Conservation (phyloP, 2,888 invertebrate genomes). For the Cancer borealis region DNA sequence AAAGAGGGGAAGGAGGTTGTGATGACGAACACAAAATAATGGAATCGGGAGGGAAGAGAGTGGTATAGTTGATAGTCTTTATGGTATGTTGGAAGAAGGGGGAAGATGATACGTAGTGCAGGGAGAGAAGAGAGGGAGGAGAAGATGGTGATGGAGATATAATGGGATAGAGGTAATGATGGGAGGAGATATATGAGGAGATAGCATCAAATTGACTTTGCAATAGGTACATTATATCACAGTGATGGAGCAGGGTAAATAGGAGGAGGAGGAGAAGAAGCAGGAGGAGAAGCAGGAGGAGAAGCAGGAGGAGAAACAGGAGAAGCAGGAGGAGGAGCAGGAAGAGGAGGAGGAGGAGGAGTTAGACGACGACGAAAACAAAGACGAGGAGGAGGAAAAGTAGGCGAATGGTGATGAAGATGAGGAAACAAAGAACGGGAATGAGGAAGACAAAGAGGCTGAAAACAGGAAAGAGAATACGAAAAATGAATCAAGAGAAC, state of each 20-base stretch:
- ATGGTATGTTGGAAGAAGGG: neutral
- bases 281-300: too few relatives aligned
- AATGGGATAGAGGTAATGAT: constrained; percentile 20
- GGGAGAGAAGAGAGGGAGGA: neutral
- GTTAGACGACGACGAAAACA: too few relatives aligned
- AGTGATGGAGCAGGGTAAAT: too few relatives aligned
- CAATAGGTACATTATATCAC: too few relatives aligned
- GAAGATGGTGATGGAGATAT: constrained; percentile 20
- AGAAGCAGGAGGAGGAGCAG: neutral
- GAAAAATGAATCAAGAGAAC: neutral
- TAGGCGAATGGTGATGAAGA: too few relatives aligned
- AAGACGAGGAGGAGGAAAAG: too few relatives aligned
- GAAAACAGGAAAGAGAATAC: neutral
- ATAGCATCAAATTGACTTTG: too few relatives aligned
- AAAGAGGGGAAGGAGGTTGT: neutral
- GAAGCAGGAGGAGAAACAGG: too few relatives aligned
- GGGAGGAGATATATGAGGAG: neutral
- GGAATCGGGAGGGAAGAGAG: constrained; percentile 3
- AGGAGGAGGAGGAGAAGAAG: too few relatives aligned
- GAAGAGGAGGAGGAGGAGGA: neutral
- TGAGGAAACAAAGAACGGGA: neutral
- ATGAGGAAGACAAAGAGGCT: neutral
- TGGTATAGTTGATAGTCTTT: neutral
- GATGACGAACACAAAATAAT: neutral
- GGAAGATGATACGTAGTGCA: neutral